A percentile compares a stretch with the other conserved stretches of the same genome.
Conservation (phyloP, 2,797 vertebrate species). For the Tauraco hartlaubi region DNA sequence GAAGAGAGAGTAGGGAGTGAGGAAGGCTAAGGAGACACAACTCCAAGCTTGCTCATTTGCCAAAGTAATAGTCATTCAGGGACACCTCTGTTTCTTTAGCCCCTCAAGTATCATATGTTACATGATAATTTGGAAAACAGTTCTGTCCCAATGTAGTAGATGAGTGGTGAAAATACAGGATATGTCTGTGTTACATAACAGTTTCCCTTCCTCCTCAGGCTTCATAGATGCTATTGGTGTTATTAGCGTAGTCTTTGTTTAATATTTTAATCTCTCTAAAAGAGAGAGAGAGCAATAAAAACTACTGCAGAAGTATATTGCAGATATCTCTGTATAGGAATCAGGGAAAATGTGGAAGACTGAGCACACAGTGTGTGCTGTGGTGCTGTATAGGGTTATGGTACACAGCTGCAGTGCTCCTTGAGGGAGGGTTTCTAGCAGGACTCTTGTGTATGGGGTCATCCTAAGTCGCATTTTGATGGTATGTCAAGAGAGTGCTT, state of each 20-base stretch:
- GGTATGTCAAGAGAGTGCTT: background rate
- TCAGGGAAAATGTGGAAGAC: background rate
- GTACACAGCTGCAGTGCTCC: background rate
- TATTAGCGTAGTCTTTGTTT: background rate
- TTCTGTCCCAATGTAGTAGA: background rate
- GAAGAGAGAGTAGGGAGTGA: background rate
- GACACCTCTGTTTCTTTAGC: background rate
- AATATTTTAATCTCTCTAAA: background rate
- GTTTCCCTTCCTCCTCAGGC: background rate
- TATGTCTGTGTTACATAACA: background rate
- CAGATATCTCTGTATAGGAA: background rate
- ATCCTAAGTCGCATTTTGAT: background rate
- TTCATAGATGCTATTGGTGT: background rate
- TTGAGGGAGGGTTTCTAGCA: background rate
- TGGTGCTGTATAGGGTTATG: background rate
- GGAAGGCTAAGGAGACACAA: background rate
- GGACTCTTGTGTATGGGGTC: background rate
- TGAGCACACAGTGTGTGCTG: background rate
- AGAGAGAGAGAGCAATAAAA: background rate
- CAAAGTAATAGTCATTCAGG: background rate
- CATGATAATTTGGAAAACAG: background rate
- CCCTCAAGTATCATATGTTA: background rate
- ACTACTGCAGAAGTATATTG: background rate
- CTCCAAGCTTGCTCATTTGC: background rate
- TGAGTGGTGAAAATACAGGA: background rate